Percentiles rank a stretch among this genome's conserved stretches.
Conservation (phyloP, 92 coral and sea anemone species). For the Epizoanthus rinbou region DNA sequence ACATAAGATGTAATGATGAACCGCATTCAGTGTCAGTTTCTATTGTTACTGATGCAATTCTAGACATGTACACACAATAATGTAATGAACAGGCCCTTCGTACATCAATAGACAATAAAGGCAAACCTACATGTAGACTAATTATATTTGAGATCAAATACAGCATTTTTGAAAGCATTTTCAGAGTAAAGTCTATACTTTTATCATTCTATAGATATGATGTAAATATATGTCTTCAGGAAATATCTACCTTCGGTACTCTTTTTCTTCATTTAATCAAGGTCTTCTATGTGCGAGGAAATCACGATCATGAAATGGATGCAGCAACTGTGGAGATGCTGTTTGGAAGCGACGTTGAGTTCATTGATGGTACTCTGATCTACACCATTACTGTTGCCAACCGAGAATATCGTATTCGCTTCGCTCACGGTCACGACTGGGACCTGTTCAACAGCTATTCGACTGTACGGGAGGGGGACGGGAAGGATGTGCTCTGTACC, state of each 20-base stretch:
- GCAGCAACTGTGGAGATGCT: conserved; percentile 15
- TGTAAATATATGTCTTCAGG: too few relatives aligned
- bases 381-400: conserved; percentile 44
- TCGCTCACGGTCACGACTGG: conserved; percentile 65
- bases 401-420: conserved; percentile 52
- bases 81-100: too few relatives aligned
- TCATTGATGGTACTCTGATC: conserved; percentile 45
- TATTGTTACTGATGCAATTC: too few relatives aligned
- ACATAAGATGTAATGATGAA: too few relatives aligned
- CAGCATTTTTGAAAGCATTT: too few relatives aligned
- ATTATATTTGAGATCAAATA: too few relatives aligned
- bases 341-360: conserved; percentile 42
- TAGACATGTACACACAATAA: too few relatives aligned
- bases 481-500: conserved; percentile 28
- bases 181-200: too few relatives aligned
- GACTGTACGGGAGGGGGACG: background rate
- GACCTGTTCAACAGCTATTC: conserved; percentile 53
- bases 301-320: conserved; percentile 51
- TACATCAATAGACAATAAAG: too few relatives aligned
- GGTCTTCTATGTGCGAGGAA: conserved; percentile 50
- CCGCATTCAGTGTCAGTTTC: too few relatives aligned
- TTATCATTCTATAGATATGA: too few relatives aligned
- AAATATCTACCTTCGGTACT: background rate
- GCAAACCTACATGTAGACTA: too few relatives aligned
- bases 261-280: background rate